Evolutionary conservation across 2,113 vertebrate species (phyloP).

Genomic region (Cynoglossus semilaevis): DNA sequence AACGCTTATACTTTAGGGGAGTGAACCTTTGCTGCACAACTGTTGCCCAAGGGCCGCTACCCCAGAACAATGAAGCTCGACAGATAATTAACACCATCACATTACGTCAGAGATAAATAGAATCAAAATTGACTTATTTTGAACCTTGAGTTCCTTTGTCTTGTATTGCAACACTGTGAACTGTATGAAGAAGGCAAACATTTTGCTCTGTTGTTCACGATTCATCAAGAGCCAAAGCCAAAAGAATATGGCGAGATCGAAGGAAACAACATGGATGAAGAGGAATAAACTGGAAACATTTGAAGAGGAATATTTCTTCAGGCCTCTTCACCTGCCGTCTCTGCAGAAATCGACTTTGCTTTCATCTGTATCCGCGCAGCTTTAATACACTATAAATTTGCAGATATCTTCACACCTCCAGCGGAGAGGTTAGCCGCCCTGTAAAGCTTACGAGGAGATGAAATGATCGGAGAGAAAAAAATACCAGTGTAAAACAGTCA

Average conservation of each 20-base stretch:
- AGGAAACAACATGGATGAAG: not conserved
- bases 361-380: slow-evolving; percentile 22
- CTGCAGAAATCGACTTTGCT: slow-evolving; percentile 1
- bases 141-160: too few species aligned
- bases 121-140: too few species aligned
- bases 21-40: too few species aligned
- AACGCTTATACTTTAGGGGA: too few species aligned
- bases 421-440: slow-evolving; percentile 6
- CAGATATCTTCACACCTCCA: slow-evolving; percentile 7
- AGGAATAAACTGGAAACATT: not conserved
- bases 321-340: slow-evolving; percentile 2
- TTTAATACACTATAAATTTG: slow-evolving; percentile 21
- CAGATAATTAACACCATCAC: too few species aligned
- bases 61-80: too few species aligned
- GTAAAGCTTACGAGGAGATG: slow-evolving; percentile 17
- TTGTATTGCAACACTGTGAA: too few species aligned
- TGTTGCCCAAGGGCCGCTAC: too few species aligned
- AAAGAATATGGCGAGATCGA: not conserved
- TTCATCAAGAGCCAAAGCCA: too few species aligned
- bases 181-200: too few species aligned
- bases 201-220: too few species aligned
- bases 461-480: slow-evolving; percentile 20
- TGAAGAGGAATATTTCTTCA: slow-evolving; percentile 13
- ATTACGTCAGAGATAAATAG: too few species aligned
- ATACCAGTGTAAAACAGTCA: not conserved